Evolutionary conservation across 2,797 vertebrate species (phyloP).

Genomic region (Epinephelus malabaricus): DNA sequence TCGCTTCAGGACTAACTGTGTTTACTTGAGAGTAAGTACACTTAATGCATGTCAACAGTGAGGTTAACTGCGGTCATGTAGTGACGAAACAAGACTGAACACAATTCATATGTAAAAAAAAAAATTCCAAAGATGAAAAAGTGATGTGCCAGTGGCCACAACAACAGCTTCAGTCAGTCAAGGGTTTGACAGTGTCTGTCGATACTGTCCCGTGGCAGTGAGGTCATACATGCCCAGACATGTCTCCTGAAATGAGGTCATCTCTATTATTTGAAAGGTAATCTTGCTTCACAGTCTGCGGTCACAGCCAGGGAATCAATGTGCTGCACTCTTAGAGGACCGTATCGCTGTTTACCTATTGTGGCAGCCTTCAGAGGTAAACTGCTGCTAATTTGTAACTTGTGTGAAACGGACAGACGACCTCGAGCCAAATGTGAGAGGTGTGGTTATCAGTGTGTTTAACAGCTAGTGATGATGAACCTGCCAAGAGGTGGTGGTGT

Average conservation of each 20-base stretch:
- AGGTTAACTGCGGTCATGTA: conserved; percentile 3
- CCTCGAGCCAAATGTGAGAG: conserved; percentile 21
- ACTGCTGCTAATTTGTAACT: conserved; percentile 55
- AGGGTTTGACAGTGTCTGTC: conserved; percentile 43
- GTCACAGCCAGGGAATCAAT: conserved; percentile 62
- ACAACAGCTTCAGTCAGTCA: conserved; percentile 33
- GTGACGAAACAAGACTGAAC: background rate
- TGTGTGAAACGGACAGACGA: conserved; percentile 43
- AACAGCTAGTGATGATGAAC: conserved; percentile 29
- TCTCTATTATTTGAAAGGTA: conserved; percentile 67
- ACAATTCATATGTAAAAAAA: background rate
- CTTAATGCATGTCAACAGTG: conserved; percentile 18
- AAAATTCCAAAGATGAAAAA: conserved; percentile 38
- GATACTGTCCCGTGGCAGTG: conserved; percentile 40
- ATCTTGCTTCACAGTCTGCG: conserved; percentile 47
- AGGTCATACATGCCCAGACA: conserved; percentile 71
- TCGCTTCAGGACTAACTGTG: background rate
- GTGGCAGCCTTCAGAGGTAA: conserved; percentile 17
- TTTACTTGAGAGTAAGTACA: conserved; percentile 23
- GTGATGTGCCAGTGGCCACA: conserved; percentile 23
- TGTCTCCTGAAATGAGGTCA: conserved; percentile 75
- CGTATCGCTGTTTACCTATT: conserved; percentile 43
- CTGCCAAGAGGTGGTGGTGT: conserved; percentile 32
- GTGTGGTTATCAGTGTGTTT: conserved; percentile 27
- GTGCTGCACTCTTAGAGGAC: conserved; percentile 21